Evolutionary conservation across 2,113 vertebrate species (phyloP), one percentile per base, ranked within the genome.

Genomic region (Charina bottae): DNA sequence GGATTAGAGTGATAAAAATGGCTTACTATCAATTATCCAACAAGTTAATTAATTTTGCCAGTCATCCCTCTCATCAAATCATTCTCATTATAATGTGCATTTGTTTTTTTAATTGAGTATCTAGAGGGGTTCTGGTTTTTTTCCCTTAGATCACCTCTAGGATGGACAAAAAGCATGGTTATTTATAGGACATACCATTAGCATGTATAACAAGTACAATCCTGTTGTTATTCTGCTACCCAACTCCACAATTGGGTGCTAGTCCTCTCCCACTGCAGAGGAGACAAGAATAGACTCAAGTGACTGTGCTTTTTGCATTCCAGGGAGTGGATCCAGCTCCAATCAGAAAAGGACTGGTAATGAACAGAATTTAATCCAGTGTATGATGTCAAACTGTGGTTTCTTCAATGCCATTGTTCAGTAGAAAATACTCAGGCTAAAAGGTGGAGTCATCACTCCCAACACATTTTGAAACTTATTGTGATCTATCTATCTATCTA

Each of bases 21-120:
- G 90, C 49, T 86, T 92, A 96, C 90, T 93, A 95, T 95, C 95
- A 95, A 92, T 92, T 93, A 93, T 54, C 0, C 49, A 93, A 87
- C 15, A 96, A 96, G 88, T 94, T 93, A 90, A 90, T 94, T 95
- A 93, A 93, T 94, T 95, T 94, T 96, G 28, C 88, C 88, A 95
- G 92, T 94, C 26, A 3, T 42, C 89, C 95, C 83, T 88, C 89
- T 83, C 85, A 90, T 95, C 28, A 88, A 93, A 94, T 96, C 91
- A 94, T 92, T 94, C 93, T 92, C 2, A 17, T 88, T 85, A 86
- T 92, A 94, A 24, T 15, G 24, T 62, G 53, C 88, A 94, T 96
- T 96, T 96, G 95, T 92, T 89, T 96, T 94, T 68, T 96, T 91
- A 46, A 93, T 92, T 90, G 93, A 17, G 2, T 42, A 68, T 49